Conservation (phyloP, 2,888 invertebrate species). For the Drosophila siamana region DNA sequence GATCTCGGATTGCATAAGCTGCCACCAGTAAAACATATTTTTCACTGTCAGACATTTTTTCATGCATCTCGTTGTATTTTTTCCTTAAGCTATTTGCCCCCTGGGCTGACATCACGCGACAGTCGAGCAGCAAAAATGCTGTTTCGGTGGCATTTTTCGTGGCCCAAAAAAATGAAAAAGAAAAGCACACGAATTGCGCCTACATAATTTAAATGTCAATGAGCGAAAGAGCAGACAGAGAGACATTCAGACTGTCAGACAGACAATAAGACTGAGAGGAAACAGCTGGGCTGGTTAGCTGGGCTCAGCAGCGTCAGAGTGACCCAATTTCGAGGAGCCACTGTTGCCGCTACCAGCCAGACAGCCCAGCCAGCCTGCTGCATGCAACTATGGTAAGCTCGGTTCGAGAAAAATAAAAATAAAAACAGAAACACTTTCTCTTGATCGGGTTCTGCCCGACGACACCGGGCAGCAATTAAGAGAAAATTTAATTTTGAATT, state of each 20-base stretch:
- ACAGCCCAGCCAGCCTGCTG: constrained; percentile 37
- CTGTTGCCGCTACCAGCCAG: constrained; percentile 31
- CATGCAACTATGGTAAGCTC: constrained; percentile 36
- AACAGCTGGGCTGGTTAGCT: constrained; percentile 54
- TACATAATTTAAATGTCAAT: constrained; percentile 76
- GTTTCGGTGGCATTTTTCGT: constrained; percentile 72
- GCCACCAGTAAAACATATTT: constrained; percentile 53
- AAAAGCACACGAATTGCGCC: constrained; percentile 49
- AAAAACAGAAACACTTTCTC: constrained; percentile 72
- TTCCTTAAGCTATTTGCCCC: constrained; percentile 52
- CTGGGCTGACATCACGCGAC: constrained; percentile 69
- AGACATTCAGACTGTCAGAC: constrained; percentile 24
- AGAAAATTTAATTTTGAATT: constrained; percentile 81
- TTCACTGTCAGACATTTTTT: constrained; percentile 68
- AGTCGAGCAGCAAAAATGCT: constrained; percentile 46
- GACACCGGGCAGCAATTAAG: constrained; percentile 58
- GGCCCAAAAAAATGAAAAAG: constrained; percentile 39
- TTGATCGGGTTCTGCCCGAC: constrained; percentile 68
- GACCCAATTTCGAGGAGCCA: constrained; percentile 41
- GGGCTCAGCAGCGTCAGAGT: constrained; percentile 23
- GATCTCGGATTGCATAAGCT: constrained; percentile 66
- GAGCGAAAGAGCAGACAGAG: constrained; percentile 56
- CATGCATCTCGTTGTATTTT: background rate
- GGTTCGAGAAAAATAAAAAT: constrained; percentile 3
- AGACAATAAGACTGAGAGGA: constrained; percentile 11